Base-by-base conservation (phyloP, 2,113 vertebrate genomes). In the Gobius niger region DNA sequence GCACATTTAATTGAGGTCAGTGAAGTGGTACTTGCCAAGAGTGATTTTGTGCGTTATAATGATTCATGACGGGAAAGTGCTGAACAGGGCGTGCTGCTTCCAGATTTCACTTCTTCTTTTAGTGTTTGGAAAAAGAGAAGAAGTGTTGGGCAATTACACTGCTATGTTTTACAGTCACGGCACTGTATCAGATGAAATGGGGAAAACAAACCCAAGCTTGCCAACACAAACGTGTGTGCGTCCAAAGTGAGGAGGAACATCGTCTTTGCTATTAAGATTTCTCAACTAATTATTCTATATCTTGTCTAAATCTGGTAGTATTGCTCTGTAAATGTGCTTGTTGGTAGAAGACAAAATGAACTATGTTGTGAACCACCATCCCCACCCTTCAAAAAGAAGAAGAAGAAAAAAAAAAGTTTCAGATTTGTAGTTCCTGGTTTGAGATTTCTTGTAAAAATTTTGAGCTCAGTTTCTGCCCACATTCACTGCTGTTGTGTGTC, bases 61-160 rank as follows among this genome's bases (percentile, higher is more conserved):
- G 66, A 67, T 51, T 70, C 19, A 18, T 13, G 9, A 40, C 6
- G 15, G 7, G 59, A 47, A 82, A 59, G 4, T 12, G 53, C 73
- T 70, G 68, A 80, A 7, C 7, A 10, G 16, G 41, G 1, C 6
- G 9, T 42, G 34, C 24, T 46, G 16, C 19, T 73, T 80, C 63
- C 60, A 42, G 47, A 15, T 86, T 80, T 88, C 78, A 75, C 0
- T 85, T 88, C 84, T 68, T 67, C 13, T 64, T 81, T 83, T 34
- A 44, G 59, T 60, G 4, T 47, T 47, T 47, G 7, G 42, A 7
- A 63, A 63, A 40, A 12, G 24, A 13, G 24, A 40, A 57, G 57
- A 42, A 15, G 42, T 42, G 15, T 42, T 60, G 15, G 15, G 57
- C 8, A 60, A 60, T 60, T 42, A 42, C n/a, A 14, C 57, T n/a